A percentile compares a stretch with the other conserved stretches of the same genome.
phyloP scores from a whole-genome alignment of 2,797 vertebrate species.

The Myoxocephalus aenaeus region DNA sequence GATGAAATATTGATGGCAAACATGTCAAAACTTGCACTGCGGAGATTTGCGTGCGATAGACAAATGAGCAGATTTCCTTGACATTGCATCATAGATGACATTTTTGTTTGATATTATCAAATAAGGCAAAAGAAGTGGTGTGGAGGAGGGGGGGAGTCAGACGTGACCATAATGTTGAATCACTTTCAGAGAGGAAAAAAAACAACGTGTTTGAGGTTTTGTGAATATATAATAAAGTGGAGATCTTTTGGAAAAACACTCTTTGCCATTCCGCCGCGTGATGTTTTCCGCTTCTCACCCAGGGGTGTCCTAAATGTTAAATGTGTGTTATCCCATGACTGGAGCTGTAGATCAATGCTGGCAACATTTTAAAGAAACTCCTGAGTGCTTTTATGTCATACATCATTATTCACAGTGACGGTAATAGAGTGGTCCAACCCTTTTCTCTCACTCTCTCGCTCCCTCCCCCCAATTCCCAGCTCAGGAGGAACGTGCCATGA shows the following conservation, averaged over 20 bases:
- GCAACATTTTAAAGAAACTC: constrained; percentile 86
- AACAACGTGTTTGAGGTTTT: constrained; percentile 35
- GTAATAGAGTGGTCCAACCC: constrained; percentile 90
- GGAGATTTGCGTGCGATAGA: constrained; percentile 68
- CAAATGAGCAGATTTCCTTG: constrained; percentile 78
- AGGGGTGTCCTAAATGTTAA: constrained; percentile 54
- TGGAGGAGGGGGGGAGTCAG: constrained; percentile 7
- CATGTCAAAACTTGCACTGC: constrained; percentile 70
- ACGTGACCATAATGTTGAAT: constrained; percentile 58
- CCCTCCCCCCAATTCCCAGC: constrained; percentile 73
- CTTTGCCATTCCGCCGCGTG: constrained; percentile 15
- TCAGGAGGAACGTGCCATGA: constrained; percentile 91
- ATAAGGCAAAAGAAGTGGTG: constrained; percentile 59
- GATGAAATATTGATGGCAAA: constrained; percentile 73
- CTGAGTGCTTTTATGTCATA: constrained; percentile 90
- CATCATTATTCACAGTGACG: constrained; percentile 91
- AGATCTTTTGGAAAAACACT: neutral
- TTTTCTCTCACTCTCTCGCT: constrained; percentile 62
- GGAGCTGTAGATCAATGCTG: constrained; percentile 78
- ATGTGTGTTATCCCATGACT: constrained; percentile 71
- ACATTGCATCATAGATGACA: constrained; percentile 76
- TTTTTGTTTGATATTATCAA: constrained; percentile 67
- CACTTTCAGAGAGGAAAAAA: constrained; percentile 5
- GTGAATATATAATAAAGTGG: constrained; percentile 32
- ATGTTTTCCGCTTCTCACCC: constrained; percentile 14